A percentile compares a stretch with the other conserved stretches of the same genome.
Conservation (phyloP, 53 echinoderm and acorn worm genomes). For the Holothuria scabra region DNA sequence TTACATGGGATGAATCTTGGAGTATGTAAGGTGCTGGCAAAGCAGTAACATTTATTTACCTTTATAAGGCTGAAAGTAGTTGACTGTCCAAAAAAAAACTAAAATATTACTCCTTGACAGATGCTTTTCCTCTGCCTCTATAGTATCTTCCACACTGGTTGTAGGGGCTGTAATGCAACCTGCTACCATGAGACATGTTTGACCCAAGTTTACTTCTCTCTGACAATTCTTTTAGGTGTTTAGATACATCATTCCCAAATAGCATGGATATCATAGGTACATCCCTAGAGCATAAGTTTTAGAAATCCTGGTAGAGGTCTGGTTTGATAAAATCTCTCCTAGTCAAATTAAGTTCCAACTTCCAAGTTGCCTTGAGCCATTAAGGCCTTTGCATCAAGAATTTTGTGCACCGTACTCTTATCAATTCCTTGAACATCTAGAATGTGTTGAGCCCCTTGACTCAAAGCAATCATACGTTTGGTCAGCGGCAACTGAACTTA, state of each 20-base stretch:
- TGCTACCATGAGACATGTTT: conserved; percentile 3
- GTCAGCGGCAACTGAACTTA: background rate
- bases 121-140: too few relatives aligned
- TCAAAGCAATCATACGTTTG: conserved; percentile 10
- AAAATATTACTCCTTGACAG: too few relatives aligned
- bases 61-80: too few relatives aligned
- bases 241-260: conserved; percentile 11
- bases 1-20: too few relatives aligned
- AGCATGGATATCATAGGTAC: conserved; percentile 19
- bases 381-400: too few relatives aligned
- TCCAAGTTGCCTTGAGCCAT: background rate
- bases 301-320: too few relatives aligned
- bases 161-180: conserved; percentile 19
- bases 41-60: too few relatives aligned
- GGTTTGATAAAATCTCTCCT: too few relatives aligned
- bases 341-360: too few relatives aligned
- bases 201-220: conserved; percentile 1
- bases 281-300: background rate
- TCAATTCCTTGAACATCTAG: conserved; percentile 12
- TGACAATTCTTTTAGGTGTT: conserved; percentile 5
- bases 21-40: too few relatives aligned
- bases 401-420: background rate
- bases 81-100: too few relatives aligned
- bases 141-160: background rate
- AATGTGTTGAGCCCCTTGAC: background rate